Evolutionary conservation across 2,797 vertebrate species (phyloP), one percentile per base, ranked within the genome.

Genomic region (Eidolon dupreanum): DNA sequence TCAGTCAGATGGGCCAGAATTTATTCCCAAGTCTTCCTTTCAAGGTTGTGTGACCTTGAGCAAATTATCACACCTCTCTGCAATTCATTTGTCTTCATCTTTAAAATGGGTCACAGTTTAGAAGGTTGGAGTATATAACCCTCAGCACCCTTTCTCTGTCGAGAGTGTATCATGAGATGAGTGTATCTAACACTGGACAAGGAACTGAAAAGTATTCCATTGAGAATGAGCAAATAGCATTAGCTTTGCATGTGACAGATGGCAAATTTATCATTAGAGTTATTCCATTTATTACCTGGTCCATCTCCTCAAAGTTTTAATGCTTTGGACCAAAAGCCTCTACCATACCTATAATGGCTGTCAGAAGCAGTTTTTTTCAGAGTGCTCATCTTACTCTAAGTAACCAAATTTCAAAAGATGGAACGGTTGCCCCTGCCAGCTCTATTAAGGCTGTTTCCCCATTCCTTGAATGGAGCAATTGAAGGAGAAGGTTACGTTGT

Each of bases 291-390:
- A 55, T 94, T 36, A 88, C 53, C 61, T 57, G 38, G 15, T 38
- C 43, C 46, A 82, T 78, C 36, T 41, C 38, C 24, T 89, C 55
- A 95, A 51, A 93, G 10, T 16, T 94, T 65, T 88, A 94, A 90
- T 38, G 8, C 17, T 77, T 87, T 66, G 10, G 15, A 24, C 36
- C 71, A 57, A 65, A 46, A 19, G 61, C 43, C 20, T 33, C 31
- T 38, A 55, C 74, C 31, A 5, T 63, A 83, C 46, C 71, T 73
- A 38, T 43, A 55, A 85, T 79, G 22, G 75, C 20, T 89, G 1
- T 78, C 59, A 33, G 31, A 26, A 26, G 10, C 8, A 15, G 38
- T 28, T 13, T 77, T 88, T 68, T 55, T 78, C 68, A 90, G n/a
- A 77, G 31, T 49, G 5, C 16, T 7, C 46, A 4, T 88, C 59